phyloP scores from a whole-genome alignment of 2,113 vertebrate species.

The Stigmatopora argus region DNA sequence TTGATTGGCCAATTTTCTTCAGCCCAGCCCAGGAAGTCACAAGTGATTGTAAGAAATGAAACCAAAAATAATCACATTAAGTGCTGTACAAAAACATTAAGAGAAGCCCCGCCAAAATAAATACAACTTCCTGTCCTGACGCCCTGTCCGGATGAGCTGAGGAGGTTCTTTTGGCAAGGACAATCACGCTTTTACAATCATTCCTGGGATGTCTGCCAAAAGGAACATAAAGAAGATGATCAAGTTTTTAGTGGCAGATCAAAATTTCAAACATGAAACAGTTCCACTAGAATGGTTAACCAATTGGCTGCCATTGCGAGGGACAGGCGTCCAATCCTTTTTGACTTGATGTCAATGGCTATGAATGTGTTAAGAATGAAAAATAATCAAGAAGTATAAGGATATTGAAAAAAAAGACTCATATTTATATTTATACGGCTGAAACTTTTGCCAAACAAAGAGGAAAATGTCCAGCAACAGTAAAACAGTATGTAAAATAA shows the following conservation, averaged over 20 bases:
- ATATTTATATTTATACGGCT: no score
- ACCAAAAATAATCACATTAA: neutral
- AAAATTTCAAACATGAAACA: neutral
- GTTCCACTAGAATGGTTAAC: no score
- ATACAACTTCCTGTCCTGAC: neutral
- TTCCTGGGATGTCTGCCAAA: slow-evolving; percentile 87
- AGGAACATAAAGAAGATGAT: slow-evolving; percentile 31
- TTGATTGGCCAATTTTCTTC: slow-evolving; percentile 34
- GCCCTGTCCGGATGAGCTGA: slow-evolving; percentile 79
- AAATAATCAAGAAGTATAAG: no score
- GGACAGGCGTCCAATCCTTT: no score
- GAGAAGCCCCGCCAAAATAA: neutral
- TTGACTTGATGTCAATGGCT: no score
- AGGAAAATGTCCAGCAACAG: no score
- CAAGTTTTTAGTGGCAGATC: slow-evolving; percentile 10
- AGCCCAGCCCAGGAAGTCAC: neutral
- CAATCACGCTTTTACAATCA: slow-evolving; percentile 81
- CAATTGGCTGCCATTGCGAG: no score
- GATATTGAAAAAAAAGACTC: no score
- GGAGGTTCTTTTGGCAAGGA: slow-evolving; percentile 79
- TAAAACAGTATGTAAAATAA: no score
- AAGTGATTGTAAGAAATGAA: no score
- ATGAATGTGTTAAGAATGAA: no score
- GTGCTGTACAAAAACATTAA: neutral
- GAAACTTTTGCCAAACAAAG: no score